Base-by-base conservation (phyloP, 2,888 invertebrate species). In the Drosophila kambysellisi region DNA sequence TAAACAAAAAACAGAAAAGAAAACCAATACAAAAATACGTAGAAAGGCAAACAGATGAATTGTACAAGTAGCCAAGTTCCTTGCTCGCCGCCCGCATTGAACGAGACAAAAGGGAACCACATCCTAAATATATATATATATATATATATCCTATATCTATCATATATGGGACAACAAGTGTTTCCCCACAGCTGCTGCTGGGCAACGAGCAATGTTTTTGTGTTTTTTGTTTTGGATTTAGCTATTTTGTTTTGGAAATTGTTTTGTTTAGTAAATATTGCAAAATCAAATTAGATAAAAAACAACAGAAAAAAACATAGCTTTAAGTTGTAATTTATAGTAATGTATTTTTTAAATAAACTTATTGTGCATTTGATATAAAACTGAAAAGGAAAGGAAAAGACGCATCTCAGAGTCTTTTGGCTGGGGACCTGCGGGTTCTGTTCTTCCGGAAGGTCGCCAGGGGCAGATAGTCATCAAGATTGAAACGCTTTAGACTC, bases 291-390 rank as follows among this genome's bases (percentile, higher is more conserved):
- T 79, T 70, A 51, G 66, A 74, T 70, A 37, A 41, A 56, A 54
- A 56, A 43, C 8, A 11, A 64, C 59, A 53, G 37, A 68, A 68
- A 58, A 58, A 50, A 53, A 65, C 65, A 74, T 78, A 81, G 81
- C 54, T 70, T 53, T 86, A 86, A 89, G 87, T 87, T 87, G 84
- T 86, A 89, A 89, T 86, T 86, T 89, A 87, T 86, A 86, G 76
- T 79, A 89, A 81, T 73, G 84, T 86, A 83, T 86, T 85, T 86
- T 89, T 83, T 81, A 86, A 82, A 88, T 83, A 88, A 85, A 85
- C 75, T 72, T 89, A 83, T 89, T 80, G 82, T 83, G 89, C 85
- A 86, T 86, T 86, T 86, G 74, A 89, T 87, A 83, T 69, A 69
- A 70, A 70, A 69, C n/a, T 3, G 20, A 68, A 51, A 3, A 25